A percentile compares a stretch with the other conserved stretches of the same genome.
These are phyloP conservation scores for Periophthalmus modestus DNA, from an alignment of 2,113 vertebrate species.

Conservation along the genomic window DNA sequence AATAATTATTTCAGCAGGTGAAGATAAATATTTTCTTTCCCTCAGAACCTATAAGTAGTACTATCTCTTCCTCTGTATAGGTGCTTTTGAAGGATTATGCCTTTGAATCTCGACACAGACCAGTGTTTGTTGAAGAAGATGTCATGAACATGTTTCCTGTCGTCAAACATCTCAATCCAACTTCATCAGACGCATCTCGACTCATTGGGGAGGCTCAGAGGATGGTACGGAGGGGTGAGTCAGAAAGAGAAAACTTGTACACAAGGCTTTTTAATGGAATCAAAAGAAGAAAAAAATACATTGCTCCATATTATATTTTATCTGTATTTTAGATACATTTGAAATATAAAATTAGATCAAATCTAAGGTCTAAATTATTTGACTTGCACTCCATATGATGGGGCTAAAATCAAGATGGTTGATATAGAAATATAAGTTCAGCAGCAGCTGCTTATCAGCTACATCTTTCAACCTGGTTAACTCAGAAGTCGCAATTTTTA, in stretches of 20 bases:
- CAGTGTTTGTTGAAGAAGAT: conserved; percentile 89
- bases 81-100: conserved; percentile 90
- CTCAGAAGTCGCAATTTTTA: conserved; percentile 41
- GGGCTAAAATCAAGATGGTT: no score
- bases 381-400: no score
- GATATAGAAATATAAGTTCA: no score
- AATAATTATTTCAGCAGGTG: not conserved
- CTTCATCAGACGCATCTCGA: conserved; percentile 84
- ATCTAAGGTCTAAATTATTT: no score
- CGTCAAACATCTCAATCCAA: conserved; percentile 88
- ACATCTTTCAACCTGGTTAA: not conserved
- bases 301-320: not conserved
- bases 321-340: not conserved
- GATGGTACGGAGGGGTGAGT: conserved; percentile 88
- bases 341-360: no score
- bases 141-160: conserved; percentile 94
- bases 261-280: not conserved
- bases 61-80: conserved; percentile 62
- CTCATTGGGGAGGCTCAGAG: conserved; percentile 89
- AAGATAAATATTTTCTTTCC: not conserved
- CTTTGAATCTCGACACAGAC: conserved; percentile 86
- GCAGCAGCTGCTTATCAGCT: not conserved
- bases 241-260: not conserved
- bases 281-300: not conserved
- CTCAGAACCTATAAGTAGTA: not conserved